A percentile compares a stretch with the other conserved stretches of the same genome.
These are phyloP conservation scores for Trachelus tabidus DNA, from an alignment of 2,888 invertebrate genomes.

Conservation along the genomic window DNA sequence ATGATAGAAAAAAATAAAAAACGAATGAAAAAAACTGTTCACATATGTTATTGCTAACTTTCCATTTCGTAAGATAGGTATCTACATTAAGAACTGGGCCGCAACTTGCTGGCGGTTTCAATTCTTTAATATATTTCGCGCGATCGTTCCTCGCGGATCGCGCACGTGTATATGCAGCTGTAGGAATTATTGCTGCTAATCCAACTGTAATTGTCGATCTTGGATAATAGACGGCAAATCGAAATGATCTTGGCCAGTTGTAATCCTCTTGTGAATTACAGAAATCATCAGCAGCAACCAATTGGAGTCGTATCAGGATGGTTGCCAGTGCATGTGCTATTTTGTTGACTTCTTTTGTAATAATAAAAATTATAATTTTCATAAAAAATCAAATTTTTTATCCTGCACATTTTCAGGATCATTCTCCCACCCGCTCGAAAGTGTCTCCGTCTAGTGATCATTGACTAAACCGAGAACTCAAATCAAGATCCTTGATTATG, in stretches of 20 bases:
- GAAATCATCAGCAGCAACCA: neutral
- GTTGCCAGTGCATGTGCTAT: neutral
- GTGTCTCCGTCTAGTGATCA: conserved; percentile 62
- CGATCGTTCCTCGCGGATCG: neutral
- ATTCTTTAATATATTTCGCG: neutral
- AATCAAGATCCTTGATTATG: conserved; percentile 20
- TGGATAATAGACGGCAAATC: neutral
- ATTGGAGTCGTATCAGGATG: neutral
- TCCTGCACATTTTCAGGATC: neutral
- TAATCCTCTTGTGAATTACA: neutral
- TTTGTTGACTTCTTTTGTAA: neutral
- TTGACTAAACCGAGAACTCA: conserved; percentile 32
- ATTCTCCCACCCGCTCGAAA: conserved; percentile 7
- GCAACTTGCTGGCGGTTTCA: neutral
- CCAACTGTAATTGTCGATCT: neutral
- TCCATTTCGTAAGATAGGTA: conserved; percentile 14
- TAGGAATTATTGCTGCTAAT: neutral
- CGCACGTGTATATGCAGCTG: neutral
- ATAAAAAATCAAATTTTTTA: neutral
- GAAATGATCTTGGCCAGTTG: neutral
- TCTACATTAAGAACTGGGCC: neutral
- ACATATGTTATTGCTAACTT: conserved; percentile 7
- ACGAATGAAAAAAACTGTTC: neutral
- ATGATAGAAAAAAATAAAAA: neutral
- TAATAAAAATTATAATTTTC: neutral